Conservation (phyloP, 1,140 invertebrate species). For the Brachionus angularis region DNA sequence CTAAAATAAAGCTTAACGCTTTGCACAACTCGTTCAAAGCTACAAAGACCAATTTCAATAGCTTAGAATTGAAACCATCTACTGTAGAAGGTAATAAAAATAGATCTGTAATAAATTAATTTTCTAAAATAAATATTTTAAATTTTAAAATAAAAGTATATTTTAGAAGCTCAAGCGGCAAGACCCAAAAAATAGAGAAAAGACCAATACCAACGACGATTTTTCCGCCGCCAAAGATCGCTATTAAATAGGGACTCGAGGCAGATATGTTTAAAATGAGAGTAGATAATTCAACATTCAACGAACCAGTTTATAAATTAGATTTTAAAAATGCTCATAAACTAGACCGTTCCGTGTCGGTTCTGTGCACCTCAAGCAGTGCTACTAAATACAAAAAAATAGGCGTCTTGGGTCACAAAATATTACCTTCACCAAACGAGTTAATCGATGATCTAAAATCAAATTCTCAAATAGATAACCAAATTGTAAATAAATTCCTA, state of each 20-base stretch:
- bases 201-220: slow-evolving; percentile 28
- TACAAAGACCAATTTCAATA: slow-evolving; percentile 22
- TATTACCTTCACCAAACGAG: too few relatives aligned
- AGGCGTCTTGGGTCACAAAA: too few relatives aligned
- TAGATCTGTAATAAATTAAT: neutral
- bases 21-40: neutral
- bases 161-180: slow-evolving; percentile 31
- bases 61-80: slow-evolving; percentile 37
- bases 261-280: slow-evolving; percentile 37
- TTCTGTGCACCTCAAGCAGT: neutral
- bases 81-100: slow-evolving; percentile 42
- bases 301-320: slow-evolving; percentile 36
- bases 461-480: too few relatives aligned
- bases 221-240: slow-evolving; percentile 40
- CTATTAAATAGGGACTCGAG: slow-evolving; percentile 38
- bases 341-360: too few relatives aligned
- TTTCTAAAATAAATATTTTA: neutral
- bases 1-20: slow-evolving; percentile 9
- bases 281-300: too few relatives aligned
- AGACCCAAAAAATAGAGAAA: slow-evolving; percentile 18
- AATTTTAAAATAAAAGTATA: slow-evolving; percentile 3
- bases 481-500: too few relatives aligned
- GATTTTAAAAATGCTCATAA: slow-evolving; percentile 14
- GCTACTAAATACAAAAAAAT: neutral
- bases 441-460: too few relatives aligned